These are phyloP conservation scores for Artibeus jamaicensis DNA, from an alignment of 2,797 vertebrate genomes.

Conservation along the genomic window DNA sequence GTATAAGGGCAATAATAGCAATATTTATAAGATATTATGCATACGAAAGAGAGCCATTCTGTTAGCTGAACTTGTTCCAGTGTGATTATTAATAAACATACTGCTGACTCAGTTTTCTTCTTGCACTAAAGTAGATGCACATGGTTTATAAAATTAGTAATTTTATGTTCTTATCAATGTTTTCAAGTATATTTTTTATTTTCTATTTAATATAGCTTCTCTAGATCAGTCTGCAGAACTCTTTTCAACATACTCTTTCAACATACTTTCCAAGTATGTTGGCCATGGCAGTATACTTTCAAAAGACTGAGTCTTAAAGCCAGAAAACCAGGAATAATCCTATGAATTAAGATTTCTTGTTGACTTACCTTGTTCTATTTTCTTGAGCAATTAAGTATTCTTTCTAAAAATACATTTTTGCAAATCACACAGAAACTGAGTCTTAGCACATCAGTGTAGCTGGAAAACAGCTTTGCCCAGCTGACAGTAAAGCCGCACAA, in stretches of 20 bases:
- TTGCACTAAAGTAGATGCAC: background rate
- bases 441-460: background rate
- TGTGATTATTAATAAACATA: background rate
- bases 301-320: background rate
- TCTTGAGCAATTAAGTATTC: background rate
- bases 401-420: background rate
- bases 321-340: background rate
- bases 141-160: background rate
- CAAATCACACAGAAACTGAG: background rate
- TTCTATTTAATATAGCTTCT: background rate
- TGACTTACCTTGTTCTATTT: background rate
- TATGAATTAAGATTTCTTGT: background rate
- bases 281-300: background rate
- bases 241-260: no score
- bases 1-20: background rate
- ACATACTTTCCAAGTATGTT: background rate
- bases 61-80: background rate
- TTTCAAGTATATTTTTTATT: background rate
- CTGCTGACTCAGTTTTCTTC: background rate
- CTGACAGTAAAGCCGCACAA: background rate
- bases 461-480: background rate
- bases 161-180: background rate
- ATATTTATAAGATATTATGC: background rate
- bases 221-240: background rate
- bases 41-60: background rate